Conservation (phyloP, 2,797 vertebrate genomes). For the Periophthalmus magnuspinnatus region DNA sequence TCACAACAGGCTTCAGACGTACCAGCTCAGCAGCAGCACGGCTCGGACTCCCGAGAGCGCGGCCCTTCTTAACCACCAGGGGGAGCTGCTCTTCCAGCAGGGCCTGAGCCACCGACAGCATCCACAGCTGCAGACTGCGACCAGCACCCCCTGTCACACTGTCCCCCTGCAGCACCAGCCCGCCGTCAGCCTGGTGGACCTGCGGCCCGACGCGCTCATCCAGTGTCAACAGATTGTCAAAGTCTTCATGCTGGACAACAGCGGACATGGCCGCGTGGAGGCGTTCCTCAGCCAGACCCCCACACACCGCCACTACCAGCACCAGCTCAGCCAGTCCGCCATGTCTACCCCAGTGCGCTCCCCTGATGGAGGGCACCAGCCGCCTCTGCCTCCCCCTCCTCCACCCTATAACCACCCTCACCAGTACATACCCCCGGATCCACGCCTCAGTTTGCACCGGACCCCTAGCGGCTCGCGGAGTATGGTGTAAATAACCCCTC, state of each 20-base stretch:
- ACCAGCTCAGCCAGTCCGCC: slow-evolving; percentile 73
- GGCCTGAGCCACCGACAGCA: slow-evolving; percentile 72
- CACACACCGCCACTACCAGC: slow-evolving; percentile 78
- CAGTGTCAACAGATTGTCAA: slow-evolving; percentile 99
- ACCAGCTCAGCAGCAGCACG: slow-evolving; percentile 88
- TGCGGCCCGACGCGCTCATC: slow-evolving; percentile 89
- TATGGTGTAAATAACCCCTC: slow-evolving; percentile 83
- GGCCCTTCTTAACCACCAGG: slow-evolving; percentile 84
- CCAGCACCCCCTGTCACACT: slow-evolving; percentile 70
- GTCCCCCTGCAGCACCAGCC: slow-evolving; percentile 65
- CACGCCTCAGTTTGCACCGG: slow-evolving; percentile 88
- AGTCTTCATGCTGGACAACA: slow-evolving; percentile 95
- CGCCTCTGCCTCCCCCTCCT: slow-evolving; percentile 92
- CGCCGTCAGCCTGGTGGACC: slow-evolving; percentile 76
- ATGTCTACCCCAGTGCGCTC: slow-evolving; percentile 82
- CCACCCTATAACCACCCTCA: slow-evolving; percentile 96
- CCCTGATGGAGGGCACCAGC: slow-evolving; percentile 83
- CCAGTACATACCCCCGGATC: slow-evolving; percentile 91
- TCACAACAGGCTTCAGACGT: slow-evolving; percentile 99
- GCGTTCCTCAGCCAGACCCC: slow-evolving; percentile 92
- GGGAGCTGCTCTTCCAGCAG: slow-evolving; percentile 76
- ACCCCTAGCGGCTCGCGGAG: slow-evolving; percentile 92
- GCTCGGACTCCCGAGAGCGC: slow-evolving; percentile 87
- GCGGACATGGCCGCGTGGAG: slow-evolving; percentile 88
- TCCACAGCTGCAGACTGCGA: slow-evolving; percentile 63